A percentile compares a stretch with the other conserved stretches of the same genome.
These are phyloP conservation scores for Drosophila busckii DNA, from an alignment of 1,140 invertebrate species.

Conservation along the genomic window DNA sequence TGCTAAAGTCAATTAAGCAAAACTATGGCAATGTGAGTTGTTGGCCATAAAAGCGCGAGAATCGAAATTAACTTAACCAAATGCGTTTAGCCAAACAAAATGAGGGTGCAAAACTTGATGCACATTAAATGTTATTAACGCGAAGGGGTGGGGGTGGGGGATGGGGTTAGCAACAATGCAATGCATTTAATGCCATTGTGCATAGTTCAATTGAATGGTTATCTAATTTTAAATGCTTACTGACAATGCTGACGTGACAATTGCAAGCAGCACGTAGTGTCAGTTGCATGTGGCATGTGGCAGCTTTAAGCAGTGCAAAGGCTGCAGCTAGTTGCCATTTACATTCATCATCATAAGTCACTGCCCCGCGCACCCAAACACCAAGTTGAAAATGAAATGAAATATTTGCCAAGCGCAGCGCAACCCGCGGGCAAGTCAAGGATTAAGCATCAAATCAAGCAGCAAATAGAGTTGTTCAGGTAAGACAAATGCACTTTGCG, in stretches of 20 bases:
- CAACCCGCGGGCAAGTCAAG: conserved; percentile 37
- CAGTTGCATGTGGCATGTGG: conserved; percentile 2
- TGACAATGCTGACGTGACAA: conserved; percentile 64
- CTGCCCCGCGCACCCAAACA: conserved; percentile 44
- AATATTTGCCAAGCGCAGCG: conserved; percentile 60
- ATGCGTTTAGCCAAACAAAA: conserved; percentile 33
- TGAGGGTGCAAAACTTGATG: conserved; percentile 6
- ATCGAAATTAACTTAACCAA: conserved; percentile 62
- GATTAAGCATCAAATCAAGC: conserved; percentile 49
- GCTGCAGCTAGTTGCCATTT: conserved; percentile 38
- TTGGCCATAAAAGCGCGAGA: conserved; percentile 57
- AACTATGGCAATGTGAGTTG: conserved; percentile 9
- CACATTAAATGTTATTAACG: conserved; percentile 75
- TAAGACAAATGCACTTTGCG: conserved; percentile 31
- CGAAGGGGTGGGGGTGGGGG: no score
- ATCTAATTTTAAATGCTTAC: conserved; percentile 59
- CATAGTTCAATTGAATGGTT: conserved; percentile 61
- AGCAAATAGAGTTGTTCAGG: conserved; percentile 45
- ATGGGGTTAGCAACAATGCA: conserved; percentile 14
- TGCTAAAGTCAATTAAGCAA: conserved; percentile 66
- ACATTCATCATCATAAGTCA: conserved; percentile 79
- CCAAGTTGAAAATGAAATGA: conserved; percentile 61
- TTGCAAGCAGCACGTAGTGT: conserved; percentile 47
- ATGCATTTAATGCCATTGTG: conserved; percentile 23
- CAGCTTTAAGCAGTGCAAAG: conserved; percentile 47